Evolutionary conservation across 1,140 invertebrate genomes (phyloP), one percentile per base, ranked within the genome.

Genomic region (Sarcophaga peregrina): DNA sequence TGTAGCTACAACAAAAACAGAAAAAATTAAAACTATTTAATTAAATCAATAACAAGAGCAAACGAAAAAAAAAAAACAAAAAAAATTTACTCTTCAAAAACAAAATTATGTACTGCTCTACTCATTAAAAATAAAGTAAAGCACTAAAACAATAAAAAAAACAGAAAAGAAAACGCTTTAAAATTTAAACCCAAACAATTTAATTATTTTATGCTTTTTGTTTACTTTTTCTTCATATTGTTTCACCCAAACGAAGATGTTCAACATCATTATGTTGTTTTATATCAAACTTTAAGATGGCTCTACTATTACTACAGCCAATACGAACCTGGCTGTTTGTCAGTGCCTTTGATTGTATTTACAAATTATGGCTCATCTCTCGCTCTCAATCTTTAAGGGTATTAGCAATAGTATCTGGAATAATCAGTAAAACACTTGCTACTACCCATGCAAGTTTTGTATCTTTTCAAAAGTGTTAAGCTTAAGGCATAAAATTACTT

Each of bases 1-100:
- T 68, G 20, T 8, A 68, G 20, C 2, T 68, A 17, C 13, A 20
- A 68, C 17, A 20, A 68, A n/a, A 68, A 20, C 58, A 20, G 8
- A 20, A 20, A 68, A 37, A 58, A 58, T 58, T 15, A 20, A 62
- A 68, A 68, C 15, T 68, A 20, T 68, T 68, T 68, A 68, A 68
- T 68, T 68, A 68, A 68, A 68, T 68, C 58, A 68, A 68, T 68
- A 68, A 68, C 58, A 68, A 68, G 52, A 58, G 52, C 58, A 68
- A 68, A n/a, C 17, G 58, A 20, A 68, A 58, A 3, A 58, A 10
- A 13, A 58, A 58, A 10, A 58, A 9, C 4, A 68, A 68, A 20
- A 68, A 68, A 68, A n/a, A 68, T 17, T 62, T 62, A 68, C 58
- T 8, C 25, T 37, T 37, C 25, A 37, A 37, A 37, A 17, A 68